A percentile compares a stretch with the other conserved stretches of the same genome.
These are phyloP conservation scores for Rhimphoctona megacephalus DNA, from an alignment of 2,888 invertebrate species.

Conservation along the genomic window DNA sequence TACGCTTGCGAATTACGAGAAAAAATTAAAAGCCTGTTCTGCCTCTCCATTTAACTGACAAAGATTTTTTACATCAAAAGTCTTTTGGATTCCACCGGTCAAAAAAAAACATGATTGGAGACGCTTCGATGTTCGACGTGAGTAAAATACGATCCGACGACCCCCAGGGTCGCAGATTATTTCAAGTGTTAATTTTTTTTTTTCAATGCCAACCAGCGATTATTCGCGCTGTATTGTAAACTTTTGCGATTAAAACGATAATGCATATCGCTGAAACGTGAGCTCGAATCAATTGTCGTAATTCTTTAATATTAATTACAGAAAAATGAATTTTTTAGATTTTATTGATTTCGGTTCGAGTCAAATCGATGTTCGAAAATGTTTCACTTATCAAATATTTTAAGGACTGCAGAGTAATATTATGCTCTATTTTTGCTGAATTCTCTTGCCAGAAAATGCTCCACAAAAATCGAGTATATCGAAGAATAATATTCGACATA, in stretches of 20 bases:
- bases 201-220: constrained; percentile 51
- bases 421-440: neutral
- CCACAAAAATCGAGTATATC: too few relatives aligned
- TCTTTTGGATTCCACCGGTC: neutral
- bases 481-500: too few relatives aligned
- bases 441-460: too few relatives aligned
- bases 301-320: neutral
- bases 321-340: neutral
- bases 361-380: neutral
- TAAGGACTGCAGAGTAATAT: neutral
- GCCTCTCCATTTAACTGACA: neutral
- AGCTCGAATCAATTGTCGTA: neutral
- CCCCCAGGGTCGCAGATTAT: constrained; percentile 61
- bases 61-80: constrained; percentile 16
- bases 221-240: constrained; percentile 42
- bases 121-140: constrained; percentile 80
- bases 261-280: neutral
- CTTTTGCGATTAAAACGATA: constrained; percentile 38
- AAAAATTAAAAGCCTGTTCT: neutral
- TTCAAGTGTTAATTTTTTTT: constrained; percentile 47
- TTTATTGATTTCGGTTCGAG: neutral
- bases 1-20: too few relatives aligned
- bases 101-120: constrained; percentile 78
- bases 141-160: constrained; percentile 74
- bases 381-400: neutral